Conservation (phyloP, 2,888 invertebrate genomes). For the Eupeodes latifasciatus region DNA sequence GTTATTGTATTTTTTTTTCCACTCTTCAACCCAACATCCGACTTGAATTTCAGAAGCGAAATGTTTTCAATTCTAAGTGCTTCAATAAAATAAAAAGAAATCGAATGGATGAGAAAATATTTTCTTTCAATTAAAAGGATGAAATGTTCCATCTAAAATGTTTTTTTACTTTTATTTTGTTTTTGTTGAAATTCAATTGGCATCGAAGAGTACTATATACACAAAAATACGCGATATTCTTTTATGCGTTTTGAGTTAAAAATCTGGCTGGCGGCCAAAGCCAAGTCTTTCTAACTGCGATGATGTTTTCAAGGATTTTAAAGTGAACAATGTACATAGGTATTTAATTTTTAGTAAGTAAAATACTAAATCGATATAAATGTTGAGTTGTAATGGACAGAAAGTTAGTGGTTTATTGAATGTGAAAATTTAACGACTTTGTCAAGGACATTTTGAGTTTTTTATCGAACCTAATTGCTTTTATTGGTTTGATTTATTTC, state of each 20-base stretch:
- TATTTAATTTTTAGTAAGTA: not conserved
- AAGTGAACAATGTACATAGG: not conserved
- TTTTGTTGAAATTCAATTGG: slow-evolving; percentile 16
- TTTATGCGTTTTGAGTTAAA: slow-evolving; percentile 9
- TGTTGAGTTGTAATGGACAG: not conserved
- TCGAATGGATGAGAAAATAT: not conserved
- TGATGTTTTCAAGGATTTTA: slow-evolving; percentile 13
- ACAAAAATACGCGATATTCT: not conserved
- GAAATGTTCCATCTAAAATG: not conserved
- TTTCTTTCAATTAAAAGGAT: not conserved
- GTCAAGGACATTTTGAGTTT: not conserved
- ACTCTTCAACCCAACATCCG: not conserved
- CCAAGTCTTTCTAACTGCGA: not conserved
- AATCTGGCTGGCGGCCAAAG: slow-evolving; percentile 33
- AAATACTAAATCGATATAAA: not conserved
- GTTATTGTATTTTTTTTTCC: not conserved
- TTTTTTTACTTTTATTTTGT: not conserved
- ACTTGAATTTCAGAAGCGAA: not conserved
- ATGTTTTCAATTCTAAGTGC: not conserved
- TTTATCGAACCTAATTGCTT: not conserved
- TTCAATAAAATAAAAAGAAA: not conserved
- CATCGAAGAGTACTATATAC: not conserved
- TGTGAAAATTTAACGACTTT: not conserved
- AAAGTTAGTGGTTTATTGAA: too few species aligned
- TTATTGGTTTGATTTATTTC: not conserved